phyloP scores from a whole-genome alignment of 2,888 invertebrate genomes.

The Pollenia angustigena region DNA sequence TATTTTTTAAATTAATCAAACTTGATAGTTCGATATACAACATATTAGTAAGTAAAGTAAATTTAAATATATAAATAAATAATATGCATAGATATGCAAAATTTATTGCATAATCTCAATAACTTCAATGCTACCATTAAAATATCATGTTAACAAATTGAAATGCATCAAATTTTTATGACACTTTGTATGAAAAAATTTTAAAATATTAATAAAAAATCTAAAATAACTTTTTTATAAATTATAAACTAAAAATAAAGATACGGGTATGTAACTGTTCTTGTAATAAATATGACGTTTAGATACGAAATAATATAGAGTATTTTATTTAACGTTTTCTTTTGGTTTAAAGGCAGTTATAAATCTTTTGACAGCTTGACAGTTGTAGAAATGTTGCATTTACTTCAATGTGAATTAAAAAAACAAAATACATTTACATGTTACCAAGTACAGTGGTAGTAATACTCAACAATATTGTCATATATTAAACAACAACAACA shows the following conservation, averaged over 20 bases:
- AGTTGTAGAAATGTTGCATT: conserved; percentile 70
- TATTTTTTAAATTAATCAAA: too few species aligned
- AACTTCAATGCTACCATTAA: neutral
- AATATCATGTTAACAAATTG: conserved; percentile 32
- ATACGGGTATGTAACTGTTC: neutral
- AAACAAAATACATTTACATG: conserved; percentile 42
- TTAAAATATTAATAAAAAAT: conserved; percentile 9
- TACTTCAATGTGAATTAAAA: conserved; percentile 47
- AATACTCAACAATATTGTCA: neutral
- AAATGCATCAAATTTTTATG: conserved; percentile 44
- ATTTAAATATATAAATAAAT: too few species aligned
- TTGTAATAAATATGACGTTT: conserved; percentile 1
- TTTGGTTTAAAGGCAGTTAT: conserved; percentile 63
- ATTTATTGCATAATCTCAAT: neutral
- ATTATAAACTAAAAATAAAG: conserved; percentile 14
- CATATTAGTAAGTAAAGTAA: too few species aligned
- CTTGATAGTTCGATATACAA: too few species aligned
- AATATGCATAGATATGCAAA: neutral
- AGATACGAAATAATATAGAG: conserved; percentile 30
- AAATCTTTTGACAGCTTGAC: conserved; percentile 74
- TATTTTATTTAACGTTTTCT: conserved; percentile 43
- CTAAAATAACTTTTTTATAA: conserved; percentile 9
- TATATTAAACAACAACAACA: too few species aligned
- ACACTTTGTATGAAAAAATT: conserved; percentile 38
- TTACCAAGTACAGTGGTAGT: conserved; percentile 28